These are phyloP conservation scores for Melanostoma scalare DNA, from an alignment of 2,888 invertebrate species.

Conservation along the genomic window DNA sequence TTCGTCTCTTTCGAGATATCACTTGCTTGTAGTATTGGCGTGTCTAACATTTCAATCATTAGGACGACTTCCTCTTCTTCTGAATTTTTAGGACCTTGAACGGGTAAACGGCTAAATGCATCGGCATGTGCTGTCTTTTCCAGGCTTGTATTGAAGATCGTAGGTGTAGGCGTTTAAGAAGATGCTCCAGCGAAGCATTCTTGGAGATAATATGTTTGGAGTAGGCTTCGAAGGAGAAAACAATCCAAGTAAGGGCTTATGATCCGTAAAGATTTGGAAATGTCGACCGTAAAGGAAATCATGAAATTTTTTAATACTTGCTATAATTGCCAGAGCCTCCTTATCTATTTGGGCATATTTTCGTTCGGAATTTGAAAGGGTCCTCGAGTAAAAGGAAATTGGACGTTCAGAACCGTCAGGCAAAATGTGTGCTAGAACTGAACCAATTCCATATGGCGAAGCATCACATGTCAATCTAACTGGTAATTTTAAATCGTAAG, in stretches of 20 bases:
- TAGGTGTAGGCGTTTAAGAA: slow-evolving; percentile 9
- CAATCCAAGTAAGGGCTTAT: slow-evolving; percentile 17
- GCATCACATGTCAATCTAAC: slow-evolving; percentile 44
- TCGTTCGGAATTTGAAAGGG: slow-evolving; percentile 18
- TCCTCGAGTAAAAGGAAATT: slow-evolving; percentile 22
- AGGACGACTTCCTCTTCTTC: too few relatives aligned
- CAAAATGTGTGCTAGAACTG: slow-evolving; percentile 41
- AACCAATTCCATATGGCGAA: slow-evolving; percentile 51
- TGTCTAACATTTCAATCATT: too few relatives aligned
- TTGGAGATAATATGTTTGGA: slow-evolving; percentile 23
- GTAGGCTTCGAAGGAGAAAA: slow-evolving; percentile 41
- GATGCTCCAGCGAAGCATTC: slow-evolving; percentile 52
- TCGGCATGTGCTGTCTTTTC: slow-evolving; percentile 29
- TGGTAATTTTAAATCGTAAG: slow-evolving; percentile 21
- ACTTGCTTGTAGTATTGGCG: too few relatives aligned
- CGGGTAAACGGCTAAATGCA: slow-evolving; percentile 6
- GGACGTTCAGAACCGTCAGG: slow-evolving; percentile 31
- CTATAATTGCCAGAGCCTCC: slow-evolving; percentile 28
- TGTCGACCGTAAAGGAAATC: slow-evolving; percentile 37
- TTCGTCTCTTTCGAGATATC: too few relatives aligned
- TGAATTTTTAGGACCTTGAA: too few relatives aligned
- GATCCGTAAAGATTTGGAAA: slow-evolving; percentile 26
- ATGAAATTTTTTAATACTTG: slow-evolving; percentile 39
- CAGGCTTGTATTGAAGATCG: slow-evolving; percentile 17
- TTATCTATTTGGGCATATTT: slow-evolving; percentile 45